Conservation (phyloP, 2,113 vertebrate species). For the Emydura subglobosa region DNA sequence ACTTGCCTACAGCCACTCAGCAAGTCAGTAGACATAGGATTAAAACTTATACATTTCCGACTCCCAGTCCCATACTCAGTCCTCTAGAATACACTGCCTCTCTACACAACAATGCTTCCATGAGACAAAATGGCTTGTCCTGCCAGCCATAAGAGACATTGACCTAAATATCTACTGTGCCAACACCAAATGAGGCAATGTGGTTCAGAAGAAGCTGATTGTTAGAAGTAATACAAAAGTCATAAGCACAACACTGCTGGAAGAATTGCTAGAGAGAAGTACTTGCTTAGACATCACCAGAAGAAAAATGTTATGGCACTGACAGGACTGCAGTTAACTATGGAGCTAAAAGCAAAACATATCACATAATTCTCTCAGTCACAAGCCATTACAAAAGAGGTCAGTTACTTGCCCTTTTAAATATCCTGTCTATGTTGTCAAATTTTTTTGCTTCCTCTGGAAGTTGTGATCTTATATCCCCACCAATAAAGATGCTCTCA, state of each 20-base stretch:
- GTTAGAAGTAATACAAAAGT: no score
- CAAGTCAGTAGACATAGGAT: no score
- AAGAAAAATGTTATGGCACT: not conserved
- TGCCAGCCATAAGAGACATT: no score
- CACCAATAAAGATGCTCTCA: constrained; percentile 94
- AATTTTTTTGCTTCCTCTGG: constrained; percentile 95
- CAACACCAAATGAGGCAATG: no score
- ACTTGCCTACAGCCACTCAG: not conserved
- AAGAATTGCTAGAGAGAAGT: not conserved
- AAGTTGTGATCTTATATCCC: constrained; percentile 92
- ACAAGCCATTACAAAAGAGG: not conserved
- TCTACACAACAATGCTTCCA: no score
- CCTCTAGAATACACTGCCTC: not conserved
- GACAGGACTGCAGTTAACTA: not conserved
- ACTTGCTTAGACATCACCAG: not conserved
- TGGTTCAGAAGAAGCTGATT: no score
- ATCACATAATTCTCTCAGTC: not conserved
- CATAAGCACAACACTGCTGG: not conserved
- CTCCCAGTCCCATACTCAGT: not conserved
- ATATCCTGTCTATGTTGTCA: constrained; percentile 87
- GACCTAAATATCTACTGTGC: no score
- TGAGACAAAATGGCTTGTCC: no score
- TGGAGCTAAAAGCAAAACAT: not conserved
- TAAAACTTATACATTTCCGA: not conserved
- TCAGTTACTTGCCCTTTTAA: constrained; percentile 87